Percentiles rank a stretch among this genome's conserved stretches.
Evolutionary conservation across 2,888 invertebrate species (phyloP).

Genomic region (Marronus borbonicus): DNA sequence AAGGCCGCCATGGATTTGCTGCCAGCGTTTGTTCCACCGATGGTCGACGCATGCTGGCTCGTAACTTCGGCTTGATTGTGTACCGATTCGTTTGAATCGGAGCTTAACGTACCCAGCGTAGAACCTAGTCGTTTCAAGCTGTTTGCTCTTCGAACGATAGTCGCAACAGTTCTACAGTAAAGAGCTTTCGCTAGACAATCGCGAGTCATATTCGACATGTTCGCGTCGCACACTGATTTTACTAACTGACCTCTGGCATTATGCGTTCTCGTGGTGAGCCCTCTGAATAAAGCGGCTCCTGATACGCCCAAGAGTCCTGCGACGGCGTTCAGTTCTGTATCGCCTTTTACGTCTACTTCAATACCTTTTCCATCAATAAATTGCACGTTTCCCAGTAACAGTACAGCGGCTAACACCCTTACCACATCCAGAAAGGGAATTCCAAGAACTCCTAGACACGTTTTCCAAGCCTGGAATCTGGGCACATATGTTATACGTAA

Average conservation of each 20-base stretch:
- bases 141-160: constrained; percentile 93
- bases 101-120: constrained; percentile 86
- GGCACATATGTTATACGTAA: constrained; percentile 46
- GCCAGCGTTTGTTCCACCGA: constrained; percentile 82
- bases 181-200: constrained; percentile 93
- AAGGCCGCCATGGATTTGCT: constrained; percentile 93
- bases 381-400: constrained; percentile 93
- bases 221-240: constrained; percentile 87
- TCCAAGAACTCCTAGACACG: constrained; percentile 89
- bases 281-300: constrained; percentile 82
- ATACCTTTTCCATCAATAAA: constrained; percentile 87
- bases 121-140: constrained; percentile 90
- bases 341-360: constrained; percentile 85
- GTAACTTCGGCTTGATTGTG: constrained; percentile 89
- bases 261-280: constrained; percentile 87
- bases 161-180: constrained; percentile 94
- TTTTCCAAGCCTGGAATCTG: constrained; percentile 93
- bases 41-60: constrained; percentile 88
- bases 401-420: constrained; percentile 90
- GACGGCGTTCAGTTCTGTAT: constrained; percentile 88
- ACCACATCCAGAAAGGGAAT: constrained; percentile 96
- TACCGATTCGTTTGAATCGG: constrained; percentile 93
- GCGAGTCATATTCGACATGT: constrained; percentile 90
- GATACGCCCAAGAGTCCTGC: constrained; percentile 88
- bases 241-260: constrained; percentile 85